Evolutionary conservation across 1,140 invertebrate species (phyloP).

Genomic region (Drosophila kurseongensis): DNA sequence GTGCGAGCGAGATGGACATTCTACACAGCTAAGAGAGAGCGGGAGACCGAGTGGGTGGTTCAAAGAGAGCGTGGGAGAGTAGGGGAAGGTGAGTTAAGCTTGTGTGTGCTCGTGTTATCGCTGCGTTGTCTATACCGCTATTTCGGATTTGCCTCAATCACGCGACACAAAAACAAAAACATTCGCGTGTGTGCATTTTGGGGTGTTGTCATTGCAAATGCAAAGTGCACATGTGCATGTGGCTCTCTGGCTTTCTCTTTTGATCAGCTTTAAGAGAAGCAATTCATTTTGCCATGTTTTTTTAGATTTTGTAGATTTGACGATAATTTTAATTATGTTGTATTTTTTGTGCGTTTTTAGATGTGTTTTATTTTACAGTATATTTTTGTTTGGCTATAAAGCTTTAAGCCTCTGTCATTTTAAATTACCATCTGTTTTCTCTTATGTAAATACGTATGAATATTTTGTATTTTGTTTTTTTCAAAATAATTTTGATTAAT

Average conservation of each 20-base stretch:
- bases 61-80: conserved; percentile 4
- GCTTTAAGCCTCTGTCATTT: too few relatives aligned
- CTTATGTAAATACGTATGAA: too few relatives aligned
- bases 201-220: conserved; percentile 54
- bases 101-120: conserved; percentile 34
- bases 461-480: not conserved
- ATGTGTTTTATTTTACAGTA: not conserved
- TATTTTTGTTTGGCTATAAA: too few relatives aligned
- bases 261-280: not conserved
- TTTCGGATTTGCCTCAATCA: conserved; percentile 38
- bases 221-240: conserved; percentile 8
- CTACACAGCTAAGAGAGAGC: conserved; percentile 19
- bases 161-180: conserved; percentile 44
- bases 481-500: not conserved
- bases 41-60: conserved; percentile 17
- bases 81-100: conserved; percentile 16
- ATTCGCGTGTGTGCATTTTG: conserved; percentile 33
- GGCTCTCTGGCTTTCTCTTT: not conserved
- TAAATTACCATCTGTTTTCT: too few relatives aligned
- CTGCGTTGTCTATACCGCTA: conserved; percentile 43
- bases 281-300: not conserved
- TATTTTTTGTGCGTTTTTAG: not conserved
- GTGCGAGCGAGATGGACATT: conserved; percentile 43
- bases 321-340: too few relatives aligned
- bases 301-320: not conserved